phyloP scores from a whole-genome alignment of 2,797 vertebrate genomes.

The Macropodus opercularis region DNA sequence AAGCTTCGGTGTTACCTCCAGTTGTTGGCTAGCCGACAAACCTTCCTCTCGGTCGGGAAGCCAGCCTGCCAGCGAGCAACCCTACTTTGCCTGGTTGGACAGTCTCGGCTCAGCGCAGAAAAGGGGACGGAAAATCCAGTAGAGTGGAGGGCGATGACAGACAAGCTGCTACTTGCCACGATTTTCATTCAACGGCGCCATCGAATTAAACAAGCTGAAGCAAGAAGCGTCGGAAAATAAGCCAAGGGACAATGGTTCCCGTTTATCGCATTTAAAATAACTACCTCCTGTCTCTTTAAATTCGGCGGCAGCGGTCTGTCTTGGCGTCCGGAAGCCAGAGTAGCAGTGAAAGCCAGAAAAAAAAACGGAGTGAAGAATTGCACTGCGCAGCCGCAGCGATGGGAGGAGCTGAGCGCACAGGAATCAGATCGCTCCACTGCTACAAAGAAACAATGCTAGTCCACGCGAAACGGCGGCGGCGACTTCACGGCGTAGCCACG shows the following conservation, averaged over 20 bases:
- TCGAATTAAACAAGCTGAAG: conserved; percentile 38
- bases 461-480: conserved; percentile 21
- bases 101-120: conserved; percentile 68
- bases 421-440: conserved; percentile 74
- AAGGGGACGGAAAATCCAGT: conserved; percentile 65
- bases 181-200: conserved; percentile 66
- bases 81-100: conserved; percentile 78
- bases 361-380: conserved; percentile 56
- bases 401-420: conserved; percentile 67
- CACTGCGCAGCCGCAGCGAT: conserved; percentile 73
- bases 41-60: conserved; percentile 77
- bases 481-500: conserved; percentile 13
- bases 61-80: conserved; percentile 77
- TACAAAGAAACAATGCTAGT: conserved; percentile 73
- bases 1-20: conserved; percentile 74
- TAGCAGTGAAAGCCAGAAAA: conserved; percentile 69
- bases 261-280: conserved; percentile 82
- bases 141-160: conserved; percentile 69
- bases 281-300: conserved; percentile 87
- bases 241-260: conserved; percentile 78
- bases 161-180: conserved; percentile 69
- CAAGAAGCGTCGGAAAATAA: conserved; percentile 59
- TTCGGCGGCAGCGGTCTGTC: conserved; percentile 85
- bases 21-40: conserved; percentile 80
- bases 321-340: conserved; percentile 85